Evolutionary conservation across 2,888 invertebrate genomes (phyloP), one percentile per base, ranked within the genome.

Genomic region (Vandiemenella viatica): DNA sequence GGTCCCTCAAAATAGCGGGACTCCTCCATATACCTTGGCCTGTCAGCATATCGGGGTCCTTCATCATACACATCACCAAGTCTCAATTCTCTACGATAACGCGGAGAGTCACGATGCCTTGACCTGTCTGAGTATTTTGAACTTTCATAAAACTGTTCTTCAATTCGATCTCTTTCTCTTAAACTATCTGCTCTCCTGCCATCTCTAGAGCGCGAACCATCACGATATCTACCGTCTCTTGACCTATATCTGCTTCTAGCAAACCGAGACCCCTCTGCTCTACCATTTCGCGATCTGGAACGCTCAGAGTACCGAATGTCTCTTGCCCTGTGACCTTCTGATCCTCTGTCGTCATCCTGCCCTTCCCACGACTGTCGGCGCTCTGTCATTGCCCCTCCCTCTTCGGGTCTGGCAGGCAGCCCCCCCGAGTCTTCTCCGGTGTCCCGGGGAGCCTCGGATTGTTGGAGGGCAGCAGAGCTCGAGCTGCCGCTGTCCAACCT

Each of bases 401-500:
- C 26, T 23, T 19, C 45, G 32, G 17, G 45, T n/a, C 16, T 32
- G 32, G 32, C 32, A 37, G 45, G 32, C 19, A 26, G 16, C 17
- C 32, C 15, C 32, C 45, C 19, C 32, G 19, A 45, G 32, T 32
- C 32, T 32, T 32, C 32, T 32, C n/a, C n/a, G 32, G n/a, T 32
- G 32, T 32, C 32, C 23, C 43, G 42, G 48, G 32, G 32, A 37
- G 32, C 21, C 45, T 45, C 49, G 37, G 42, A 16, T n/a, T 32
- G 32, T 32, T 32, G 32, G n/a, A n/a, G 32, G 43, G 37, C 45
- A 3, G 49, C 44, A 19, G 45, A 45, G 49, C 49, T 49, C 44
- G 49, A 44, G 45, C 38, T 40, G 48, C 42, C 42, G 48, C 42
- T 37, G 42, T 52, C 53, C 50, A 55, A 59, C 58, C 58, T 59